Base-by-base conservation (phyloP, 2,797 vertebrate genomes). In the Neostethus bicornis region DNA sequence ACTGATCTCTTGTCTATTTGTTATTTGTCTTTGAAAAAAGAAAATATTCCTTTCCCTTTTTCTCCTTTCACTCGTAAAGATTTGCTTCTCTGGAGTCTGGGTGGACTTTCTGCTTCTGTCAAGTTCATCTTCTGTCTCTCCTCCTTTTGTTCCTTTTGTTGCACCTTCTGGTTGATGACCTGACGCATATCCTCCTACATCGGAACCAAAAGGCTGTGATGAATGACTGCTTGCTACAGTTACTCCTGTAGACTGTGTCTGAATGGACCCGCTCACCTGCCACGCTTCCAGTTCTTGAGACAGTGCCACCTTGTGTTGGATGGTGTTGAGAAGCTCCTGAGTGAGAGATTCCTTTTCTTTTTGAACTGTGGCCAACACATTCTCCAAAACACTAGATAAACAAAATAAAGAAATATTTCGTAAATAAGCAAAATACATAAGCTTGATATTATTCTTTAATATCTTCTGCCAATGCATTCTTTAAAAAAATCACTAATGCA, bases 281-380 rank as follows among this genome's bases (percentile, higher is more conserved):
- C 92, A 93, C 21, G 90, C 87, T 1, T 93, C 92, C 20, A 93
- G 87, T 67, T 93, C 92, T 53, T 93, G 89, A 25, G 91, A 91
- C 64, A 93, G 75, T 7, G 31, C 80, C 84, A 93, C 92, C 80
- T 93, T 93, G 61, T 93, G 92, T 77, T 86, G 70, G 77, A 93
- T 92, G 37, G 92, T 93, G 78, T 92, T 92, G 50, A 92, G 80
- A 45, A 93, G 92, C 81, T 93, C 92, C 62, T 92, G 89, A 47
- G 85, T 92, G 8, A 93, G 86, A 0, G 85, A 76, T n/a, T 93
- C 92, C 53, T 91, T 91, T 69, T 93, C 92, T 50, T 89, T 85
- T 0, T 44, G 66, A 20, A 85, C 80, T 1, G 21, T 63, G 14
- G 52, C 29, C 39, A 92, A 13, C 45, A 92, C 89, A 5, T 65